These are phyloP conservation scores for Ceratina australensis DNA, from an alignment of 1,140 invertebrate genomes.

Conservation along the genomic window DNA sequence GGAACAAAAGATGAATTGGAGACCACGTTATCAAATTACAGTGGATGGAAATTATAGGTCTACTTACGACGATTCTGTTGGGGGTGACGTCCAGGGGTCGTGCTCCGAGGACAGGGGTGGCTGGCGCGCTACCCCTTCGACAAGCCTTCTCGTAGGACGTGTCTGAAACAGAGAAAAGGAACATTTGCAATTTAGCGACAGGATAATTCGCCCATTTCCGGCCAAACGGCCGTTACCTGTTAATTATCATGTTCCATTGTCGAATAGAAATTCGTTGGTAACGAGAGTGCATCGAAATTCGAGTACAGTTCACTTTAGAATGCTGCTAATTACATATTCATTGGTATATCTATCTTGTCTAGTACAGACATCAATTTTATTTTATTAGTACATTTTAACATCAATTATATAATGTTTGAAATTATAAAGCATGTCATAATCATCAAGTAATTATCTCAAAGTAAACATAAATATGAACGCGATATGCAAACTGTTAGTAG, in stretches of 20 bases:
- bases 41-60: conserved; percentile 36
- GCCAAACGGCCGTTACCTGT: not conserved
- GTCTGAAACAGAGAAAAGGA: conserved; percentile 83
- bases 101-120: conserved; percentile 87
- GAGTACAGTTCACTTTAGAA: not conserved
- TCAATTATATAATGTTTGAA: too few relatives aligned
- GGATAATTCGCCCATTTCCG: conserved; percentile 32
- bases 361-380: too few relatives aligned
- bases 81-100: conserved; percentile 83
- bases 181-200: conserved; percentile 38
- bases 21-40: conserved; percentile 20
- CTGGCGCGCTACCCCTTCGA: conserved; percentile 90
- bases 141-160: conserved; percentile 95
- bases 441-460: too few relatives aligned
- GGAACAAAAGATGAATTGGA: not conserved
- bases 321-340: too few relatives aligned
- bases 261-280: conserved; percentile 29
- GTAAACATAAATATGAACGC: too few relatives aligned
- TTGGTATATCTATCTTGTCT: too few relatives aligned
- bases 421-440: too few relatives aligned
- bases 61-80: conserved; percentile 86
- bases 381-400: too few relatives aligned
- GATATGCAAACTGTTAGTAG: too few relatives aligned
- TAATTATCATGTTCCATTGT: conserved; percentile 56
- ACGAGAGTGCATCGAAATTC: conserved; percentile 33